phyloP scores from a whole-genome alignment of 2,113 vertebrate genomes.

The Xerus inauris region DNA sequence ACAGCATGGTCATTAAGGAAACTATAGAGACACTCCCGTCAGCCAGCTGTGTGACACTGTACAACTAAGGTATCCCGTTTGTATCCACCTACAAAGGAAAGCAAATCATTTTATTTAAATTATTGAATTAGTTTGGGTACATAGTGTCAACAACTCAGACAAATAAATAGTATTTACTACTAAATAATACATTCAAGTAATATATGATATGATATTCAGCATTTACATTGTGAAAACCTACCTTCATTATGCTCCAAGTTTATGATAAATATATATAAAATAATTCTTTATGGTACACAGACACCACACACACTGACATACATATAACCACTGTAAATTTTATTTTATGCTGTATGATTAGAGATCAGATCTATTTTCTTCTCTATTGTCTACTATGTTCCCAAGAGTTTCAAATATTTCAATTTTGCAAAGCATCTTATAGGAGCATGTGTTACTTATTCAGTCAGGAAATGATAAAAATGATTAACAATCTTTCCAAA shows the following conservation, averaged over 20 bases:
- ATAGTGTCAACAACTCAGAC: neutral
- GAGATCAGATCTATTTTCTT: neutral
- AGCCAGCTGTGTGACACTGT: neutral
- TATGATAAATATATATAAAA: neutral
- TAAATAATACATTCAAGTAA: neutral
- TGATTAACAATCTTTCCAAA: neutral
- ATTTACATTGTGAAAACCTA: neutral
- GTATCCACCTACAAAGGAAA: neutral
- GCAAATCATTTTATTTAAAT: neutral
- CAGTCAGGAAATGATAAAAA: constrained; percentile 33
- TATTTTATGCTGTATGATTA: neutral
- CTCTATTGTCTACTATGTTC: neutral
- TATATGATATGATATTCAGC: neutral
- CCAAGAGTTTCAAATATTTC: neutral
- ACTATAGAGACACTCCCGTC: neutral
- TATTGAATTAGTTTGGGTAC: neutral
- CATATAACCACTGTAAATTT: neutral
- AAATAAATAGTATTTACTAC: neutral
- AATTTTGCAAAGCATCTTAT: neutral
- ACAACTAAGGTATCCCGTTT: neutral
- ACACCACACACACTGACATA: neutral
- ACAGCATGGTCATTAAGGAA: neutral
- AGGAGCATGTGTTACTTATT: neutral
- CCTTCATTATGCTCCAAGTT: neutral
- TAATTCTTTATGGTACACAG: neutral